Evolutionary conservation across 2,797 vertebrate species (phyloP).

Genomic region (Sebastes vulpes): DNA sequence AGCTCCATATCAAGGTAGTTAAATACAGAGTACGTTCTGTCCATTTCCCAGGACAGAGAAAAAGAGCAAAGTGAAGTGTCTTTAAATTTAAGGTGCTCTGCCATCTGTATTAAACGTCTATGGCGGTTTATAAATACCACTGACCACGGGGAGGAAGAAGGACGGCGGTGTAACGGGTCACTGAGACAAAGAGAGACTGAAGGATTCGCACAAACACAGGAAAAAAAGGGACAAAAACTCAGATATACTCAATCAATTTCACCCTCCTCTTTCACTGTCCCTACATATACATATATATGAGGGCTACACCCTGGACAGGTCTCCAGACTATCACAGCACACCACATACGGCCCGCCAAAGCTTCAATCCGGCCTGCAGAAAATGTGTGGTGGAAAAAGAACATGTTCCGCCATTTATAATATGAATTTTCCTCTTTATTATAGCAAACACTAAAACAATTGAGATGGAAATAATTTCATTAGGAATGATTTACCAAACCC

Average conservation of each 20-base stretch:
- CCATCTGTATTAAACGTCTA: slow-evolving; percentile 76
- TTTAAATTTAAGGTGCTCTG: slow-evolving; percentile 62
- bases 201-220: slow-evolving; percentile 1
- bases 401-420: too few relatives aligned
- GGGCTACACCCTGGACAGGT: too few relatives aligned
- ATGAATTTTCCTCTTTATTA: too few relatives aligned
- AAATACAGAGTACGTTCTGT: slow-evolving; percentile 47
- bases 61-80: slow-evolving; percentile 11
- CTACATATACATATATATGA: neutral
- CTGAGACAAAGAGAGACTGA: neutral
- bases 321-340: too few relatives aligned
- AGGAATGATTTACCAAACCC: too few relatives aligned
- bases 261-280: slow-evolving; percentile 5
- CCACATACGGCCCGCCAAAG: too few relatives aligned
- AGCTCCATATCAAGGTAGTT: slow-evolving; percentile 36
- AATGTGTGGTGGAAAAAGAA: too few relatives aligned
- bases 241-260: slow-evolving; percentile 25
- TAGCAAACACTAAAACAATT: too few relatives aligned
- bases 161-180: slow-evolving; percentile 22
- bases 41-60: slow-evolving; percentile 39
- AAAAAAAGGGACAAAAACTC: slow-evolving; percentile 2
- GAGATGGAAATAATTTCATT: too few relatives aligned
- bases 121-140: slow-evolving; percentile 80
- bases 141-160: slow-evolving; percentile 25
- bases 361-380: too few relatives aligned